Base-by-base conservation (phyloP, 2,797 vertebrate genomes). In the Meriones psammophilus region DNA sequence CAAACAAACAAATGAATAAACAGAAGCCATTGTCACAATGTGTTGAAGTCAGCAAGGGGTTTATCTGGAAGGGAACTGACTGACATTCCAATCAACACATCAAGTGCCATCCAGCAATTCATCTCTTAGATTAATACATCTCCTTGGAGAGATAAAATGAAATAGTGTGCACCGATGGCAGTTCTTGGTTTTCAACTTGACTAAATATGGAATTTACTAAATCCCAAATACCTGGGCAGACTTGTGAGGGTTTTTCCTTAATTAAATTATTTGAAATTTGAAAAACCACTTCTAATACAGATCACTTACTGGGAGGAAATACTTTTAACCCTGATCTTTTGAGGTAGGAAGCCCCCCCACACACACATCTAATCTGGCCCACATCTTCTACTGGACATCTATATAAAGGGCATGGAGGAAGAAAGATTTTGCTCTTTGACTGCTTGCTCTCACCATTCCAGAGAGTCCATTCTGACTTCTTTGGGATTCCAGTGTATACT, bases 311-410 rank as follows among this genome's bases (percentile, higher is more conserved):
- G 18, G 18, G 9, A 80, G 54, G 33, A 58, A 24, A 58, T 18
- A n/a, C 2, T 10, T 58, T 80, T 24, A 80, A 58, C n/a, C 30
- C 7, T 18, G 8, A 36, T 6, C 0, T 7, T 58, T n/a, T 80
- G 33, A 36, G 10, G 30, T 58, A 18, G 30, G 18, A 80, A 80
- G 10, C 24, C 20, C 15, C n/a, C 17, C 18, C 42, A 42, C 42
- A 42, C 42, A 42, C 42, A 42, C 42, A 42, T 71, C 33, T 36
- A 71, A 3, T 71, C 7, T 58, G 78, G 33, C 18, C 20, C 10
- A 22, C 2, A 36, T 1, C 20, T 24, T 80, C n/a, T 80, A 6
- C 0, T 14, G 1, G 10, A 18, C 24, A 1, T 2, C 10, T 79
- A 22, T 22, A 22, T n/a, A 33, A 58, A 22, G 33, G 33, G 58